These are phyloP conservation scores for Drosophila setifemur DNA, from an alignment of 1,140 invertebrate species.

Conservation along the genomic window DNA sequence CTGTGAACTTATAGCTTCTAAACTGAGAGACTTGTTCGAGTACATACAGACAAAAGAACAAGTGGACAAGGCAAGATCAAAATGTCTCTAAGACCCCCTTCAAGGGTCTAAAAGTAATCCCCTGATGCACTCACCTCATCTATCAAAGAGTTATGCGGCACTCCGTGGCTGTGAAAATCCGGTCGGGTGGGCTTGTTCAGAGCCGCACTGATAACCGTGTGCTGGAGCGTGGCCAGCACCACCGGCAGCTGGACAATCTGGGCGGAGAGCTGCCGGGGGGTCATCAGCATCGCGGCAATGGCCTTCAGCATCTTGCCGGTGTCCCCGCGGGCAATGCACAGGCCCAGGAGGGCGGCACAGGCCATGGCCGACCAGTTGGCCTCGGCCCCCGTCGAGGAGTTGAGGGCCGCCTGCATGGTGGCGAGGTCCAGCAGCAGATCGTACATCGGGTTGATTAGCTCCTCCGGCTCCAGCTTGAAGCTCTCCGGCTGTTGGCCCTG, in stretches of 20 bases:
- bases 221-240: conserved; percentile 93
- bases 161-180: conserved; percentile 94
- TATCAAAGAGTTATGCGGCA: conserved; percentile 90
- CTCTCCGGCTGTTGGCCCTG: conserved; percentile 86
- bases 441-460: conserved; percentile 91
- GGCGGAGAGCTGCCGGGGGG: conserved; percentile 88
- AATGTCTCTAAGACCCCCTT: background rate
- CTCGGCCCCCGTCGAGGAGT: conserved; percentile 83
- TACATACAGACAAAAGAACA: no score
- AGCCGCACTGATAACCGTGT: conserved; percentile 93
- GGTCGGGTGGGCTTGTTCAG: conserved; percentile 92
- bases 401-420: conserved; percentile 84
- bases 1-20: no score
- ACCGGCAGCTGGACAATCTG: conserved; percentile 94
- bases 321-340: conserved; percentile 95
- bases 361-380: conserved; percentile 91
- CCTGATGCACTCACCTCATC: conserved; percentile 85
- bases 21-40: no score
- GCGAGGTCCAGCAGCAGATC: conserved; percentile 91
- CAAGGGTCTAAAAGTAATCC: no score
- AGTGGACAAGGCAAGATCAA: no score
- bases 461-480: conserved; percentile 86
- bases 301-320: conserved; percentile 95
- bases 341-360: conserved; percentile 93
- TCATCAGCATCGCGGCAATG: conserved; percentile 94